phyloP scores from a whole-genome alignment of 1,140 invertebrate genomes.

The Bombus huntii region DNA sequence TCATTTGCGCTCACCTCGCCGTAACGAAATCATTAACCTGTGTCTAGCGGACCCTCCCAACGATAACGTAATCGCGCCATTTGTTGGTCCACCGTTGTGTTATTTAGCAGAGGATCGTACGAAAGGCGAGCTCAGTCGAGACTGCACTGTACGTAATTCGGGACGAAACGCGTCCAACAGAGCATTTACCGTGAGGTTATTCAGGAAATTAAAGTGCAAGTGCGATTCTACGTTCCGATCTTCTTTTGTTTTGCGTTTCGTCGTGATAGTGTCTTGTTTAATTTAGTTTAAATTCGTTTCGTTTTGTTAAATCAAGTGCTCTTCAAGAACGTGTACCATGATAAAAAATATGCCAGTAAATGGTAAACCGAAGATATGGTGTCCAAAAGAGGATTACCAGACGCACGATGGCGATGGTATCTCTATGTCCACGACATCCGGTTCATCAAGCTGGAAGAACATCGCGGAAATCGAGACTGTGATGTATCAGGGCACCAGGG shows the following conservation, averaged over 20 bases:
- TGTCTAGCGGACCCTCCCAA: constrained; percentile 38
- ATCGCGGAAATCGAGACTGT: constrained; percentile 10
- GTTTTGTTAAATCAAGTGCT: neutral
- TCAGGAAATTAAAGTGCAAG: neutral
- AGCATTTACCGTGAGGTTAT: neutral
- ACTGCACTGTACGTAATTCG: neutral
- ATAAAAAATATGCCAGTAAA: constrained; percentile 36
- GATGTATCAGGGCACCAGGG: constrained; percentile 17
- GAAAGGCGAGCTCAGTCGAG: constrained; percentile 41
- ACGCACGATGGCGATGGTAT: constrained; percentile 55
- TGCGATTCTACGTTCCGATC: neutral
- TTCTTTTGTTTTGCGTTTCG: neutral
- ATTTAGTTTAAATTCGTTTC: neutral
- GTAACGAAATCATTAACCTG: constrained; percentile 62
- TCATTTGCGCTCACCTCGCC: constrained; percentile 60
- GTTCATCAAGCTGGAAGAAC: constrained; percentile 14
- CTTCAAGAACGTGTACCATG: constrained; percentile 4
- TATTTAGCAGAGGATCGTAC: constrained; percentile 30
- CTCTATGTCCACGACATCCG: constrained; percentile 67
- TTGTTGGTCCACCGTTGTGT: constrained; percentile 32
- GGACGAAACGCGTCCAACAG: neutral
- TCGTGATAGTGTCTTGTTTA: neutral
- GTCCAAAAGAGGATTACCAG: constrained; percentile 52
- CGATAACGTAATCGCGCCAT: constrained; percentile 51
- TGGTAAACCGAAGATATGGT: constrained; percentile 59